Base-by-base conservation (phyloP, 2,797 vertebrate genomes). In the Octomys mimax region DNA sequence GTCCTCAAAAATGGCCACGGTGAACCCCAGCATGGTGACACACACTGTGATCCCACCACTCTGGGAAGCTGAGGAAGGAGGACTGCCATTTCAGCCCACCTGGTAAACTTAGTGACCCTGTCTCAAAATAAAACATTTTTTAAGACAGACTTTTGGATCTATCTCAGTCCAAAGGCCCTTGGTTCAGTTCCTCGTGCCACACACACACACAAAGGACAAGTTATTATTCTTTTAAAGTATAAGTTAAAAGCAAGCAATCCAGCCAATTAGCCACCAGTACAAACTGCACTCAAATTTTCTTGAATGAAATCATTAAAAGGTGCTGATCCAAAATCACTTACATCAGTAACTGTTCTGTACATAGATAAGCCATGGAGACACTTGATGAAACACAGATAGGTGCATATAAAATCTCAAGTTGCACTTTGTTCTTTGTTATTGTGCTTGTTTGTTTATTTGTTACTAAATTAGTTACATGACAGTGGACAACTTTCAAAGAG, bases 401-500 rank as follows among this genome's bases (percentile, higher is more conserved):
- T 22, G 6, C 64, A n/a, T 28, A 28, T 36, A 62, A 83, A 62
- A 83, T 68, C 87, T 88, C 78, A 88, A 8, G 18, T 33, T 54
- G 9, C 11, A 57, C 39, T 90, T 89, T 42, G 36, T 5, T 33
- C 92, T 33, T 73, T 68, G 52, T 28, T n/a, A 39, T 31, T 61
- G 24, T 89, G 83, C 54, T 39, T 4, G 24, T 92, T 87, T 33
- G 1, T 42, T 64, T 88, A 93, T 21, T 64, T 88, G 93, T 84
- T 36, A 1, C 88, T 62, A 95, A 64, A 91, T 94, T 97, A 99
- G 99, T 98, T 99, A 99, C 81, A 99, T 99, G 99, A 99, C 99
- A 1, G 99, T 99, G 95, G 99, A 99, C 98, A 99, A 99, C 98
- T 99, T 99, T 98, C 99, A 99, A 96, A 99, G 99, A 98, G 99